Evolutionary conservation across 2,888 invertebrate species (phyloP), one percentile per base, ranked within the genome.

Genomic region (Silvanus unidentatus): DNA sequence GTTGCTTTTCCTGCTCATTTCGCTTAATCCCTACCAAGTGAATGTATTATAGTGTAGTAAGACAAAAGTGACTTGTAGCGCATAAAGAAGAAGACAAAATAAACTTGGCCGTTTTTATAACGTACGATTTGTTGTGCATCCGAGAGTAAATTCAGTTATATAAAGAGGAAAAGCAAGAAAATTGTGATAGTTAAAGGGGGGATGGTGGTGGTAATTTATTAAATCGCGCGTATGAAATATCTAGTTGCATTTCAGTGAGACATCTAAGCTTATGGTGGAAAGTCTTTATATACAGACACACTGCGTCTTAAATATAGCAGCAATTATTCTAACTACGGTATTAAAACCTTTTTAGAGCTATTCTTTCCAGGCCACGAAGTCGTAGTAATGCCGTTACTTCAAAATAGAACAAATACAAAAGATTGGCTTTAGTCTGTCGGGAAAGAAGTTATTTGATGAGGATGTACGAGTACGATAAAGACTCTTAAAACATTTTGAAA

Each of bases 311-410:
- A 71, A 70, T 71, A 70, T 71, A 66, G 69, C 64, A 66, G 71
- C 71, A 72, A 72, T 72, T 72, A 72, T 72, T 71, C 71, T 71
- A 71, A 72, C 70, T 72, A 70, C 68, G 64, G 69, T 64, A 68
- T 70, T 70, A 70, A 69, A 69, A 69, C 71, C 70, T 69, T 71
- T 32, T 69, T 68, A 70, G 70, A 70, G 69, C 69, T 66, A 70
- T 71, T 70, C 71, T 70, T 72, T 72, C 69, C 70, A 67, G 67
- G 61, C 68, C 68, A 68, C 65, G 66, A 62, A 65, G 61, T 63
- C 64, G 60, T 22, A 22, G 66, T 69, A 69, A 69, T 68, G 60
- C 67, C 59, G 60, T 60, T 60, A 60, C 63, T 65, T 55, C 64
- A 67, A 70, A 71, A 70, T 70, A 71, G 67, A 69, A 64, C 68